Evolutionary conservation across 2,888 invertebrate species (phyloP).

Genomic region (Xylota segnis): DNA sequence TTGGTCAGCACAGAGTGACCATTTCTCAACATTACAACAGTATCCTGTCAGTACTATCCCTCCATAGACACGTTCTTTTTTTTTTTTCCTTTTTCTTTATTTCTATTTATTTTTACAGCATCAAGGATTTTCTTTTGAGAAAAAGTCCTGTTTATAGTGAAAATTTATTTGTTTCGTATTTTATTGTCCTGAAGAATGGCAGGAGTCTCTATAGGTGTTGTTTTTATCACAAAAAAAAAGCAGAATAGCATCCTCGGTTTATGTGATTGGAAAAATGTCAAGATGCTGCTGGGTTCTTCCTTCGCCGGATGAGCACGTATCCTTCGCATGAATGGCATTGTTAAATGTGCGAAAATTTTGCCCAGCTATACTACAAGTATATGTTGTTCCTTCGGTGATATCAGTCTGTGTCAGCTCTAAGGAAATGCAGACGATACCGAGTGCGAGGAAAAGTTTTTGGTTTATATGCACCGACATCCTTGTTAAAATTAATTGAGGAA

Average conservation of each 20-base stretch:
- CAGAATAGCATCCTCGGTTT: constrained; percentile 11
- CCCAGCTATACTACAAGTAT: no score
- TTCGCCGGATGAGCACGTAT: constrained; percentile 55
- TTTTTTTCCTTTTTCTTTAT: not conserved
- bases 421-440: not conserved
- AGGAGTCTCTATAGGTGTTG: not conserved
- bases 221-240: constrained; percentile 21
- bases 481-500: constrained; percentile 74
- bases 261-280: constrained; percentile 67
- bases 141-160: constrained; percentile 18
- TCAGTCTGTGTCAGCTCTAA: constrained; percentile 22
- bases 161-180: constrained; percentile 61
- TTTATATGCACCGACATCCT: constrained; percentile 57
- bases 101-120: not conserved
- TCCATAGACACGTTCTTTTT: not conserved
- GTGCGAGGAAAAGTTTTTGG: constrained; percentile 54
- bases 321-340: constrained; percentile 66
- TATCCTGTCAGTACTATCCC: constrained; percentile 6
- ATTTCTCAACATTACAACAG: constrained; percentile 9
- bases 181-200: constrained; percentile 39
- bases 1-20: constrained; percentile 9
- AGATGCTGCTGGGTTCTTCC: constrained; percentile 22
- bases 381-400: constrained; percentile 25
- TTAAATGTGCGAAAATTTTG: constrained; percentile 63
- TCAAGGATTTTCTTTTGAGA: not conserved